These are phyloP conservation scores for Quadriops clusia DNA, from an alignment of 2,888 invertebrate species.

Conservation along the genomic window DNA sequence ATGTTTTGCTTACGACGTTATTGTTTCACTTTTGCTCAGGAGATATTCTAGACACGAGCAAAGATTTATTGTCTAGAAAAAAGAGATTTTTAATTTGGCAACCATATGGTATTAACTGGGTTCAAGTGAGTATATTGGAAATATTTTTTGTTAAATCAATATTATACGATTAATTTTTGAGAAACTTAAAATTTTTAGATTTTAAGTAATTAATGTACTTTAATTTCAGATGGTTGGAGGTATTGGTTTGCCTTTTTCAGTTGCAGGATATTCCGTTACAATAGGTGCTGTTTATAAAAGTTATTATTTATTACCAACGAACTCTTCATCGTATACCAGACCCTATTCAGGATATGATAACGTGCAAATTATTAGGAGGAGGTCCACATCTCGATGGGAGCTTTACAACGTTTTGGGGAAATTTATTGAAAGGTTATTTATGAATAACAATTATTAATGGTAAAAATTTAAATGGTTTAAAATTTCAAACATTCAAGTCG, in stretches of 20 bases:
- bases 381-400: slow-evolving; percentile 29
- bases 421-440: slow-evolving; percentile 29
- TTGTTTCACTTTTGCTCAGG: no score
- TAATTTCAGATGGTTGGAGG: slow-evolving; percentile 50
- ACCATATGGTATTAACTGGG: slow-evolving; percentile 43
- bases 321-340: slow-evolving; percentile 46
- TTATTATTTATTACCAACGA: slow-evolving; percentile 53
- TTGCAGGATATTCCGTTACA: slow-evolving; percentile 49
- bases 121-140: slow-evolving; percentile 40
- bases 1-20: no score
- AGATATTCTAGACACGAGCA: slow-evolving; percentile 9
- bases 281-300: slow-evolving; percentile 56
- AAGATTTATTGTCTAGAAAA: slow-evolving; percentile 30
- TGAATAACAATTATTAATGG: no score
- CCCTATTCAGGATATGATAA: slow-evolving; percentile 20
- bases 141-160: slow-evolving; percentile 11
- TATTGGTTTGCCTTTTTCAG: slow-evolving; percentile 53
- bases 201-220: slow-evolving; percentile 1
- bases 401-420: slow-evolving; percentile 28
- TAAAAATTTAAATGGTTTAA: no score
- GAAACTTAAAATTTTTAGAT: not conserved
- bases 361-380: slow-evolving; percentile 16
- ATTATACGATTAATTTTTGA: not conserved
- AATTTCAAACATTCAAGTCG: no score
- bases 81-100: slow-evolving; percentile 47